Evolutionary conservation across 2,888 invertebrate species (phyloP), one percentile per base, ranked within the genome.

Genomic region (Rhamnusium bicolor): DNA sequence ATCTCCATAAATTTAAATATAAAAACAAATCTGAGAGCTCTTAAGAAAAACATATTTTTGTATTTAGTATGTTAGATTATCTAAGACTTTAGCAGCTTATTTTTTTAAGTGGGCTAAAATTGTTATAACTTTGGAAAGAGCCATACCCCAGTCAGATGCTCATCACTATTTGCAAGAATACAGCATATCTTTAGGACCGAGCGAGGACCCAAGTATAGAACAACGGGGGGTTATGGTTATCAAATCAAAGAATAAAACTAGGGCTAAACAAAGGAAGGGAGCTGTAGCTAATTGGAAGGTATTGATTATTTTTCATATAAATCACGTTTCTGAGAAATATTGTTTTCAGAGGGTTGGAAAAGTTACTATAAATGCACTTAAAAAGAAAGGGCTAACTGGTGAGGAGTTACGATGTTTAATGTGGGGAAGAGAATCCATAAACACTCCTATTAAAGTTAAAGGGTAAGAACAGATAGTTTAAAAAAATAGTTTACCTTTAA

Each of bases 241-340:
- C 87, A 99, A 99, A 89, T 95, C 96, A 80, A 98, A 98, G 85
- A 96, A 94, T 78, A 99, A 98, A 89, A 99, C 99, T 0, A 91
- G 96, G 76, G 99, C 99, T 0, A 95, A 96, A 84, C 98, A 98
- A 89, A 91, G 98, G 75, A 99, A 98, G 87, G 98, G 97, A 0
- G 99, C 99, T 1, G 93, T 98, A 1, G 90, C 94, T 65, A 98
- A 99, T 87, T 99, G 99, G 99, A 99, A 98, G 94, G 98, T 54
- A 51, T 47, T 29, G 49, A 16, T 71, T 29, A 5, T 6, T 7
- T 29, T n/a, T 18, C n/a, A n/a, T n/a, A 58, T 8, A 27, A 24
- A 27, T 7, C 6, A 8, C 10, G 12, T 32, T 29, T n/a, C n/a
- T 4, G 19, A 66, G 10, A 19, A 40, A 1, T 27, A 53, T 66